Conservation (phyloP, 2,797 vertebrate genomes). For the Sciurus vulgaris region DNA sequence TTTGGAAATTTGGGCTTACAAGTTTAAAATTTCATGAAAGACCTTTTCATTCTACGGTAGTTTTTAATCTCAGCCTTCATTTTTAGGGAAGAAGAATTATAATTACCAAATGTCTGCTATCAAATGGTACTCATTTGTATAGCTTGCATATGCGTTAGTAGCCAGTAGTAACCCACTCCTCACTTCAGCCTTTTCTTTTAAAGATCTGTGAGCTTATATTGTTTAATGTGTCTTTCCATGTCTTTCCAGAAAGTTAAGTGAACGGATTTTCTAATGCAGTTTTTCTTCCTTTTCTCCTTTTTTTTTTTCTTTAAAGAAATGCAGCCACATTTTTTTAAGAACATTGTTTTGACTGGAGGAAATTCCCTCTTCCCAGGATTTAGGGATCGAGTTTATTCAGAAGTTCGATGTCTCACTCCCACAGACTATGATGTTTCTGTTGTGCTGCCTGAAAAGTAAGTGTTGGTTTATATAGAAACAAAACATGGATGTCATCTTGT, state of each 20-base stretch:
- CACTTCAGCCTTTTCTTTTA: background rate
- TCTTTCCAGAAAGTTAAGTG: conserved; percentile 33
- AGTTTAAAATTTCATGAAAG: conserved; percentile 26
- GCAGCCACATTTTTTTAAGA: conserved; percentile 99
- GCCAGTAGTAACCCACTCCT: background rate
- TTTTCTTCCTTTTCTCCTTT: background rate
- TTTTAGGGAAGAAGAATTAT: background rate
- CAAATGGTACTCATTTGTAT: background rate
- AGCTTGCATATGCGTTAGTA: background rate
- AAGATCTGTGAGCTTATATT: conserved; percentile 2
- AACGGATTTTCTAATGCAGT: conserved; percentile 55
- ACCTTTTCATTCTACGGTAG: background rate
- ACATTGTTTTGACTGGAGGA: conserved; percentile 97
- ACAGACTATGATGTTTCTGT: conserved; percentile 95
- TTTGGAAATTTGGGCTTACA: conserved; percentile 6
- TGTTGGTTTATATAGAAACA: conserved; percentile 49
- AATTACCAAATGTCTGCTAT: background rate
- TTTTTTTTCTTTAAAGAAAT: conserved; percentile 91
- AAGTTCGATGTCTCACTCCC: conserved; percentile 95
- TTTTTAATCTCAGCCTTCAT: background rate
- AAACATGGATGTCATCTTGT: background rate
- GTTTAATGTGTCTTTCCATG: background rate
- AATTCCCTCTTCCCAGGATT: conserved; percentile 95
- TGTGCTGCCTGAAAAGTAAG: conserved; percentile 94
- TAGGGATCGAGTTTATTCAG: conserved; percentile 95